These are phyloP conservation scores for Glandiceps talaboti DNA, from an alignment of 53 echinoderm and acorn worm genomes.

Conservation along the genomic window DNA sequence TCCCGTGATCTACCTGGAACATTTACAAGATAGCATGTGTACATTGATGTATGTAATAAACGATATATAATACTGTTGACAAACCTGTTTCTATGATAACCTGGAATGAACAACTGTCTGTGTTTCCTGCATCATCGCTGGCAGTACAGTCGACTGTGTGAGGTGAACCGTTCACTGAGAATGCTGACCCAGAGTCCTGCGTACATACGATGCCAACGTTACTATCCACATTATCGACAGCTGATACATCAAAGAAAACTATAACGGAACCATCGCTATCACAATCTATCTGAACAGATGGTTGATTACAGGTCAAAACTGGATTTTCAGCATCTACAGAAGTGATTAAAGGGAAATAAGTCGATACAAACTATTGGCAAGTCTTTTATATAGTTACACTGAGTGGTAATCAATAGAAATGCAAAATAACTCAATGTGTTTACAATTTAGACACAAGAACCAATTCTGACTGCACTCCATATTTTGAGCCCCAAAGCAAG, in stretches of 20 bases:
- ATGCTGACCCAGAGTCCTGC: neutral
- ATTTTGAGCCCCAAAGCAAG: too few relatives aligned
- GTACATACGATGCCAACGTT: neutral
- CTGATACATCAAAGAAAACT: neutral
- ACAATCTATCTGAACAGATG: neutral
- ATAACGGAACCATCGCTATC: neutral
- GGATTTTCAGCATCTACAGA: neutral
- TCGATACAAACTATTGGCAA: too few relatives aligned
- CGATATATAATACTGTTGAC: too few relatives aligned
- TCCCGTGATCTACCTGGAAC: too few relatives aligned
- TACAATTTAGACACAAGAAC: too few relatives aligned
- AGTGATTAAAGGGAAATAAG: too few relatives aligned
- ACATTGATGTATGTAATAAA: too few relatives aligned
- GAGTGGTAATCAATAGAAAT: too few relatives aligned
- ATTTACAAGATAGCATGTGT: too few relatives aligned
- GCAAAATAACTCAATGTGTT: too few relatives aligned
- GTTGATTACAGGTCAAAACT: neutral
- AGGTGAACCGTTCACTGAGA: neutral
- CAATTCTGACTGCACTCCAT: too few relatives aligned
- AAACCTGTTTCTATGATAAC: slow-evolving; percentile 19
- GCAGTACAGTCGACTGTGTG: slow-evolving; percentile 16
- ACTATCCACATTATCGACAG: neutral
- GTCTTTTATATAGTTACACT: too few relatives aligned
- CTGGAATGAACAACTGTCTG: slow-evolving; percentile 8
- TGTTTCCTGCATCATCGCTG: slow-evolving; percentile 9